Percentiles rank a stretch among this genome's conserved stretches.
Conservation (phyloP, 1,140 invertebrate genomes). For the Drosophila bocki region DNA sequence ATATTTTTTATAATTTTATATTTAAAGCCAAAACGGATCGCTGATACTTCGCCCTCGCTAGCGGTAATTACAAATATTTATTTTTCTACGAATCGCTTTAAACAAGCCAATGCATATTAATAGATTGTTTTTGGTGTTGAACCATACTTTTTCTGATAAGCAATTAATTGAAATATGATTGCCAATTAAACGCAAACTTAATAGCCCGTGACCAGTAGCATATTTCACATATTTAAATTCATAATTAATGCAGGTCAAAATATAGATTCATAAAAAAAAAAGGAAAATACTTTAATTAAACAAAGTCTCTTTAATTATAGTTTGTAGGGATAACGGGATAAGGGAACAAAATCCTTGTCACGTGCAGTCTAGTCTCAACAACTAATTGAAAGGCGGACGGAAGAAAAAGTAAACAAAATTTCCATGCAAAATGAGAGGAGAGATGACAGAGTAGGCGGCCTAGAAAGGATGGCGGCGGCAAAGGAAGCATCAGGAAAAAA, state of each 20-base stretch:
- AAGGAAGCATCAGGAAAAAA: conserved; percentile 8
- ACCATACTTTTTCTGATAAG: conserved; percentile 39
- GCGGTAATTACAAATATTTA: conserved; percentile 55
- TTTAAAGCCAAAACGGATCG: background rate
- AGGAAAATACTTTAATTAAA: conserved; percentile 20
- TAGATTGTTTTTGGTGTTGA: conserved; percentile 47
- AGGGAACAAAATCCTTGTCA: conserved; percentile 47
- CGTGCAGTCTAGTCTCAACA: conserved; percentile 72
- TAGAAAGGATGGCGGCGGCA: conserved; percentile 46
- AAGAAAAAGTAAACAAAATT: conserved; percentile 62
- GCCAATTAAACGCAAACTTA: conserved; percentile 74
- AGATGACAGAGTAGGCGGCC: conserved; percentile 47
- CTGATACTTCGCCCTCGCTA: too few relatives aligned
- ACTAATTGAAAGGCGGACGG: conserved; percentile 77
- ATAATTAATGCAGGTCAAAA: conserved; percentile 58
- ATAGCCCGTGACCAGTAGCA: conserved; percentile 48
- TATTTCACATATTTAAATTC: conserved; percentile 62
- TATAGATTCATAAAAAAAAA: conserved; percentile 20
- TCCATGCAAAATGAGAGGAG: conserved; percentile 53
- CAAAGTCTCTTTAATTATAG: conserved; percentile 62
- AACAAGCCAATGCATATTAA: conserved; percentile 29
- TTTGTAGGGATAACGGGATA: conserved; percentile 34
- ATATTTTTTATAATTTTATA: conserved; percentile 7
- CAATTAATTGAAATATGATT: conserved; percentile 82
- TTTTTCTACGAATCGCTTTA: conserved; percentile 40